Conservation (phyloP, 2,113 vertebrate species). For the Xiphorhynchus elegans region DNA sequence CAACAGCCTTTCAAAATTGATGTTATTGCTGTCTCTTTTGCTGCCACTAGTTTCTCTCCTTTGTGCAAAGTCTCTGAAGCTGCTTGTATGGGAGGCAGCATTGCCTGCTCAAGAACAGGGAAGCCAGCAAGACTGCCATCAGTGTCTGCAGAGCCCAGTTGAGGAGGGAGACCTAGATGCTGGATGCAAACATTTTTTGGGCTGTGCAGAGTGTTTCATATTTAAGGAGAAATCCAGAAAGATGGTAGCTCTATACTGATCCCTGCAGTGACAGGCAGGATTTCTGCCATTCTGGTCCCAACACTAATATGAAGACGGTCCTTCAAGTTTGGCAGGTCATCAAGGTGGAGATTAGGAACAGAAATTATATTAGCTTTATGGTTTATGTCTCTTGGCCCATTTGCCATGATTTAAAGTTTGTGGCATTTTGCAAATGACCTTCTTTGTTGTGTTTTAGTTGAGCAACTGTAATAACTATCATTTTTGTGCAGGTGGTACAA, state of each 20-base stretch:
- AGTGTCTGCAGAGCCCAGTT: not conserved
- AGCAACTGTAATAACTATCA: not conserved
- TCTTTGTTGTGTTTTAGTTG: not conserved
- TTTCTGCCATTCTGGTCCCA: not conserved
- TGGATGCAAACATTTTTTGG: not conserved
- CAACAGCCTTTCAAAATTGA: not conserved
- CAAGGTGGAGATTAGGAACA: not conserved
- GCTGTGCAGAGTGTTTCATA: not conserved
- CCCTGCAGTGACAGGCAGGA: rapidly evolving
- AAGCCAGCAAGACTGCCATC: not conserved
- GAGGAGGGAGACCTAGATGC: not conserved
- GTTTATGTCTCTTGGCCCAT: not conserved
- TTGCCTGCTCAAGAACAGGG: not conserved
- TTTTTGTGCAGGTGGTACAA: not conserved
- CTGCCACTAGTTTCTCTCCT: not conserved
- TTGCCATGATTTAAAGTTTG: not conserved
- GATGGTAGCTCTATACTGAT: not conserved
- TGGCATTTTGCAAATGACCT: not conserved
- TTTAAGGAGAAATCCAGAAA: not conserved
- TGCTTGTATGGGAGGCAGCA: rapidly evolving
- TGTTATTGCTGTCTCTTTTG: not conserved
- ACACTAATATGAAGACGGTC: not conserved
- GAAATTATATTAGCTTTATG: not conserved
- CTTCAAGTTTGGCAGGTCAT: not conserved
- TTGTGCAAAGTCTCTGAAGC: not conserved